Percentiles rank a stretch among this genome's conserved stretches.
phyloP scores from a whole-genome alignment of 2,797 vertebrate species.

The Rhinoraja longicauda region DNA sequence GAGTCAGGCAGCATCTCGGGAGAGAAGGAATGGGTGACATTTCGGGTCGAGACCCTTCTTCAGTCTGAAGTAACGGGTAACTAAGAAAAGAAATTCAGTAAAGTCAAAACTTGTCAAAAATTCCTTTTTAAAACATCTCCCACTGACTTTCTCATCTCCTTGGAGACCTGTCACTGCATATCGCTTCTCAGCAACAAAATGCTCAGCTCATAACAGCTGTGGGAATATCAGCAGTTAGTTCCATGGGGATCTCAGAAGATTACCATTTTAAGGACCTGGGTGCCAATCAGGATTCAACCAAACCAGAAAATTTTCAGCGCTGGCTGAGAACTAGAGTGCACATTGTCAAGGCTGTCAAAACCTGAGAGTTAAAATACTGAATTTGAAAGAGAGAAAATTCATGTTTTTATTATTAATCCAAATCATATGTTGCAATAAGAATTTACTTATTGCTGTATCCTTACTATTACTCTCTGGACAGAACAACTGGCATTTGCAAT shows the following conservation, averaged over 20 bases:
- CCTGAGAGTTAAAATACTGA: background rate
- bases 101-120: background rate
- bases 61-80: background rate
- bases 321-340: background rate
- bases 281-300: background rate
- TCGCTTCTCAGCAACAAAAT: background rate
- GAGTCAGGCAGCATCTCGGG: too few species aligned
- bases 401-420: background rate
- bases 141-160: background rate
- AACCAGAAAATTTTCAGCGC: background rate
- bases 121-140: background rate
- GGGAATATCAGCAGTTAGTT: background rate
- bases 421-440: background rate
- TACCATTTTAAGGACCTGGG: background rate
- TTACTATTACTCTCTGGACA: background rate
- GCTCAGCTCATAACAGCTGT: background rate
- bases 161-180: constrained; percentile 2
- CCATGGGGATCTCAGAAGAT: background rate
- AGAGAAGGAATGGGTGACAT: too few species aligned
- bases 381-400: background rate
- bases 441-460: background rate
- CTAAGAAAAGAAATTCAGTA: background rate
- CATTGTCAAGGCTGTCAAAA: background rate
- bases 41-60: too few species aligned
- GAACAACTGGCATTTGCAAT: background rate